Base-by-base conservation (phyloP, 2,888 invertebrate genomes). In the Macropis europaea region DNA sequence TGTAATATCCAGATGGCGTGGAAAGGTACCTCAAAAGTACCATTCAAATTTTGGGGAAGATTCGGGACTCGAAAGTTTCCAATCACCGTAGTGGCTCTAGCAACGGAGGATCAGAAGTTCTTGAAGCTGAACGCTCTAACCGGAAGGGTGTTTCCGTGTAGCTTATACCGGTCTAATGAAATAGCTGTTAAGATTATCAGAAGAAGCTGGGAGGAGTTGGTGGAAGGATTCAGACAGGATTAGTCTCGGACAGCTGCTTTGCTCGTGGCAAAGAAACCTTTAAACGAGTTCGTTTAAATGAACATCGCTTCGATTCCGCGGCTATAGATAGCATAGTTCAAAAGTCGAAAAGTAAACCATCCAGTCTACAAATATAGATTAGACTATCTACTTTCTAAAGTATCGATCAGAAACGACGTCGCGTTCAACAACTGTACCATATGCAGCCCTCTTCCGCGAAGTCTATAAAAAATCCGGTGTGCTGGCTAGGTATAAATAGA, bases 321-420 rank as follows among this genome's bases (percentile, higher is more conserved):
- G n/a, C n/a, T n/a, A 15, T 30, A 6, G 6, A 34, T 30, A n/a
- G 36, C 15, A 15, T 24, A 4, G 15, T 1, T 7, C 2, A 1
- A 11, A 34, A 11, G 5, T 47, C 24, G 42, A 38, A 13, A 62
- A 52, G 36, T 48, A 48, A 66, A 50, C 22, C 60, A 15, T 9
- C n/a, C 22, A 36, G 30, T 7, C 45, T 28, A 45, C 32, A 9
- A 38, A 28, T 24, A 30, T 9, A 53, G 50, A 52, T 53, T 38
- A 38, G 11, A 30, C 17, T 38, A 50, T 40, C 36, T 45, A 45
- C 32, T 45, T 45, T 48, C 7, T 22, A 5, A 68, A 38, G 26
- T 68, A 69, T 69, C 32, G 70, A 69, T 45, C 59, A 17, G 11
- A 19, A 13, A 34, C 7, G n/a, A 24, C 48, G 19, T n/a, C 6